Percentiles rank a stretch among this genome's conserved stretches.
These are phyloP conservation scores for Deilephila porcellus DNA, from an alignment of 2,888 invertebrate genomes.

Conservation along the genomic window DNA sequence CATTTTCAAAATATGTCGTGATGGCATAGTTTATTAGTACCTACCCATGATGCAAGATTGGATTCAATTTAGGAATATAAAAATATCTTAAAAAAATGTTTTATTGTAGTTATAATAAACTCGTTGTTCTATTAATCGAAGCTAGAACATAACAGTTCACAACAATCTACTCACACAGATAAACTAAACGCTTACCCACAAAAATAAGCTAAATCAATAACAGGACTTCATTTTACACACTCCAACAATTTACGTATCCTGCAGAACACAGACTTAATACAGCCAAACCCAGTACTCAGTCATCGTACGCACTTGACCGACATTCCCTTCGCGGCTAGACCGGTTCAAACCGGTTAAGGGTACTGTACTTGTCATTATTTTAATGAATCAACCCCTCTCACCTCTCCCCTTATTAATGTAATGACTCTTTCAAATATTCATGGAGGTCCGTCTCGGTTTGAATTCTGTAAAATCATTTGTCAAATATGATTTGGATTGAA, in stretches of 20 bases:
- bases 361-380: constrained; percentile 52
- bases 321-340: constrained; percentile 38
- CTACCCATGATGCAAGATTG: no score
- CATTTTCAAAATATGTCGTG: no score
- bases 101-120: no score
- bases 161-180: no score
- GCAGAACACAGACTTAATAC: background rate
- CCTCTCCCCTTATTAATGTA: constrained; percentile 42
- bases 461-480: background rate
- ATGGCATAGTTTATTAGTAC: no score
- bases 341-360: constrained; percentile 9
- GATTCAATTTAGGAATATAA: no score
- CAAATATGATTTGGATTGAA: constrained; percentile 8
- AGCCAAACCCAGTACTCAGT: background rate
- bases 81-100: no score
- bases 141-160: no score
- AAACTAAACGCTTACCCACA: no score
- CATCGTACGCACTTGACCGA: constrained; percentile 41
- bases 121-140: no score
- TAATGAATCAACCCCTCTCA: constrained; percentile 45
- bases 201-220: no score
- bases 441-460: constrained; percentile 26
- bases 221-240: no score
- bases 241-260: background rate
- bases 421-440: constrained; percentile 52